Evolutionary conservation across 1,140 invertebrate genomes (phyloP).

Genomic region (Drosophila truncata): DNA sequence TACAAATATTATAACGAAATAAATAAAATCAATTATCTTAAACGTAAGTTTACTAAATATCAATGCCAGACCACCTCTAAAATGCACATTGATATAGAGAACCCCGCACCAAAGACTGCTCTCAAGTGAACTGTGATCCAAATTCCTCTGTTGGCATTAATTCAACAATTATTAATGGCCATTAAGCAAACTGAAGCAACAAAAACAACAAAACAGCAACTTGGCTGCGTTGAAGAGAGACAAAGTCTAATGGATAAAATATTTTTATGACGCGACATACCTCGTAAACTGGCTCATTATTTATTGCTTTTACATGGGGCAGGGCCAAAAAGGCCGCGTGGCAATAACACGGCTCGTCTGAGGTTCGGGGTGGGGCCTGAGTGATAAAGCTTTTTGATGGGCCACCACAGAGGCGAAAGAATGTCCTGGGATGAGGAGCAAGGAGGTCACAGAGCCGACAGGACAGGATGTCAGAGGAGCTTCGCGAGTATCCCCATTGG

Average conservation of each 20-base stretch:
- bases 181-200: conserved; percentile 63
- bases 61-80: not conserved
- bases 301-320: conserved; percentile 77
- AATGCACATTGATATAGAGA: conserved; percentile 6
- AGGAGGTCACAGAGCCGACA: conserved; percentile 10
- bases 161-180: conserved; percentile 78
- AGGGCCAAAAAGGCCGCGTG: conserved; percentile 55
- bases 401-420: conserved; percentile 14
- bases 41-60: too few species aligned
- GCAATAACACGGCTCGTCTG: conserved; percentile 25
- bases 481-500: conserved; percentile 36
- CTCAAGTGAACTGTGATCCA: conserved; percentile 36
- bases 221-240: conserved; percentile 37
- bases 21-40: not conserved
- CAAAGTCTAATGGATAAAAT: conserved; percentile 76
- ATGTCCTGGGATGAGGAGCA: conserved; percentile 15
- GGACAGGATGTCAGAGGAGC: conserved; percentile 37
- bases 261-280: conserved; percentile 68
- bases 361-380: conserved; percentile 5
- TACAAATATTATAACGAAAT: not conserved
- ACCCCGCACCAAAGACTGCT: not conserved
- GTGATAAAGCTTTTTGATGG: conserved; percentile 52
- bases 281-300: conserved; percentile 72
- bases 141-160: conserved; percentile 60
- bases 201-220: conserved; percentile 33